Base-by-base conservation (phyloP, 2,113 vertebrate species). In the Clarias gariepinus region DNA sequence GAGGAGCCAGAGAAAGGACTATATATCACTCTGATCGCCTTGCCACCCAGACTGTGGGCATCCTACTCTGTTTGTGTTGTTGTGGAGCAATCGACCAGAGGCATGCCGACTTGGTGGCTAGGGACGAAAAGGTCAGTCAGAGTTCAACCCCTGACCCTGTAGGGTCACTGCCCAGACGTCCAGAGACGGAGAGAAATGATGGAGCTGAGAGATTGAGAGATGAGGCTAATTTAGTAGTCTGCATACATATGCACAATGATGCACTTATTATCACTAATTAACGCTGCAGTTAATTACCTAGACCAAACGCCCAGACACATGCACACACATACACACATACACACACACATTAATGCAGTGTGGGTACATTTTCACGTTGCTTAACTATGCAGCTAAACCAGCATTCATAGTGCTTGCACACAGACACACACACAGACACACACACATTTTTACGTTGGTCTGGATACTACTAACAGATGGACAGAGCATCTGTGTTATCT, bases 11-110 rank as follows among this genome's bases (percentile, higher is more conserved):
- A 69, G 89, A 66, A 84, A 68, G 60, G 81, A 86, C 74, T 47
- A 61, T 92, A 92, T 86, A 91, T 94, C 90, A 93, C 83, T 86
- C 85, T 89, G 30, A 87, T 71, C 84, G 78, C 86, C 77, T 63
- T 52, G 63, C 80, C 87, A 89, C 79, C 83, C 87, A 88, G 53
- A 73, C 63, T 23, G 47, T 83, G 76, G 79, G 25, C 69, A 88
- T 52, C 28, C 23, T 41, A 23, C 36, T 21, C 53, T 90, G 85
- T 90, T 90, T 92, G 87, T 90, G 89, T 92, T 90, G 88, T 91
- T 87, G 84, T 74, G 85, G 91, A 66, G 81, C 83, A 88, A 86
- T 58, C 82, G 71, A 88, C 90, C 61, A 28, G 23, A 89, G 89
- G 87, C 90, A 90, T 88, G 87, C 23, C 30, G 78, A 33, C 86